Evolutionary conservation across 2,797 vertebrate species (phyloP).

Genomic region (Smutsia temminckii): DNA sequence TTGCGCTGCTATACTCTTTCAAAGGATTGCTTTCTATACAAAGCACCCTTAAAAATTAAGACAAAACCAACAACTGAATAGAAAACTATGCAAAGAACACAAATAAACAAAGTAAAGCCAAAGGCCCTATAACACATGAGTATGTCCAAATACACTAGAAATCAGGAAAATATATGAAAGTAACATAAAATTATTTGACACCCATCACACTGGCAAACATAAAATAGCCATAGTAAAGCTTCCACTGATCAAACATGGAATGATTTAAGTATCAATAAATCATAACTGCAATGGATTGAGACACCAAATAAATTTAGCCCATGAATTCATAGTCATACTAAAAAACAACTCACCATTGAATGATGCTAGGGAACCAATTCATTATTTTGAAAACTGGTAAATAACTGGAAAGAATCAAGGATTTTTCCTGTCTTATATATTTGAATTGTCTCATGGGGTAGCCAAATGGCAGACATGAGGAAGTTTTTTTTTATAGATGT

Average conservation of each 20-base stretch:
- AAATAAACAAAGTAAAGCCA: not conserved
- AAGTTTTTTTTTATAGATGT: not conserved
- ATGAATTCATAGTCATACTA: not conserved
- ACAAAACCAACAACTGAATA: not conserved
- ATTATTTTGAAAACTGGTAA: conserved; percentile 37
- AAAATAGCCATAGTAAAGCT: not conserved
- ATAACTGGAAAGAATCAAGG: not conserved
- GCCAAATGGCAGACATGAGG: not conserved
- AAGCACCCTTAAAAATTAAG: not conserved
- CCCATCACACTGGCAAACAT: not conserved
- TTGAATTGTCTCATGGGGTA: not conserved
- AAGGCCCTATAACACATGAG: not conserved
- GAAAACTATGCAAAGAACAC: not conserved
- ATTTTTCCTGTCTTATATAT: not conserved
- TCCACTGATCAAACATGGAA: not conserved
- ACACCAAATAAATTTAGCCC: not conserved
- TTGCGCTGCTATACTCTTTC: not conserved
- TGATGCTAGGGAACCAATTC: not conserved
- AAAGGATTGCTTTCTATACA: not conserved
- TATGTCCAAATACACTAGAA: not conserved
- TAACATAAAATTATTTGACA: not conserved
- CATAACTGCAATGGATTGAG: not conserved
- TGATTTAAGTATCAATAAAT: not conserved
- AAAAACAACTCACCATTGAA: not conserved
- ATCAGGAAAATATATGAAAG: not conserved